Conservation (phyloP, 2,797 vertebrate species). For the Lagodon rhomboides region DNA sequence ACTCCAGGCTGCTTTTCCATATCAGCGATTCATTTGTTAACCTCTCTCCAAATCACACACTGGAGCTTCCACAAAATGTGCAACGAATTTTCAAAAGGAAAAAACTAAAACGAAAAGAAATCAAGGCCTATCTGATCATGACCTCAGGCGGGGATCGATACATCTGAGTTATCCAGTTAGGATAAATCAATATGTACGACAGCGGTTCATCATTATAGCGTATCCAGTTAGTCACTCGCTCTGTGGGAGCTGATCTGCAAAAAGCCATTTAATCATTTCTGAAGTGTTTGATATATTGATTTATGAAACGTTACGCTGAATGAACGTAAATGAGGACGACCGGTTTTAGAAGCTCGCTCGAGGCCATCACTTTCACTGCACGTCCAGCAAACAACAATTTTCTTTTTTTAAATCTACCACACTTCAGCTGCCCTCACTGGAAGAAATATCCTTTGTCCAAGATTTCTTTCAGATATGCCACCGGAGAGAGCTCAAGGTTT, state of each 20-base stretch:
- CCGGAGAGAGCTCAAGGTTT: constrained; percentile 24
- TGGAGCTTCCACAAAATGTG: constrained; percentile 35
- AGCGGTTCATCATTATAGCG: constrained; percentile 19
- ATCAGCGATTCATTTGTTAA: constrained; percentile 62
- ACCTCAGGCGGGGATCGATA: constrained; percentile 4
- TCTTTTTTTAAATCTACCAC: neutral
- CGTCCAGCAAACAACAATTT: neutral
- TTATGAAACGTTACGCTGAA: constrained; percentile 8
- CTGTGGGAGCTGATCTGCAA: constrained; percentile 4
- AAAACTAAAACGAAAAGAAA: neutral
- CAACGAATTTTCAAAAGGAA: constrained; percentile 24
- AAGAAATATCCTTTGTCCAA: constrained; percentile 2
- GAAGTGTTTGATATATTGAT: constrained; percentile 25
- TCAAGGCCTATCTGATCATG: neutral
- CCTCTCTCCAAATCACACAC: constrained; percentile 42
- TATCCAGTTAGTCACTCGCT: neutral
- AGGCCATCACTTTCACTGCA: neutral
- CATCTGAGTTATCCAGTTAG: neutral
- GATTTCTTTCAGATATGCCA: constrained; percentile 11
- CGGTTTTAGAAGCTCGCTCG: neutral
- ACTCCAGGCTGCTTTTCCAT: constrained; percentile 60
- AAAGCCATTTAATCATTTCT: constrained; percentile 22
- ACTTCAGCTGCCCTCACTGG: constrained; percentile 4
- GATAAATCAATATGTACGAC: constrained; percentile 28
- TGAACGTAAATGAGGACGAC: constrained; percentile 33